Conservation (phyloP, 2,113 vertebrate genomes). For the Hydropotes inermis region DNA sequence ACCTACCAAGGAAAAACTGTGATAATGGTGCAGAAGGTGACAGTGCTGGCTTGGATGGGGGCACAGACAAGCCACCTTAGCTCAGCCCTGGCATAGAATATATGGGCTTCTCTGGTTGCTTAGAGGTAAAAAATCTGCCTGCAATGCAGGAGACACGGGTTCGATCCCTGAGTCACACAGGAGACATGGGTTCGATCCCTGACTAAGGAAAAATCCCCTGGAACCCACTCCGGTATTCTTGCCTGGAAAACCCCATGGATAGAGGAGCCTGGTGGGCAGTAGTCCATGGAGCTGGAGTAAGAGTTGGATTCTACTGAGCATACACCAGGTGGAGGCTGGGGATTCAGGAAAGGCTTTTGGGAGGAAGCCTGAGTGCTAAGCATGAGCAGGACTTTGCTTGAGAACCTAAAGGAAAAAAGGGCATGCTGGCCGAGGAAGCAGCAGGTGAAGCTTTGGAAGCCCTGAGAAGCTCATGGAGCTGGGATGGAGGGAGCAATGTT, state of each 20-base stretch:
- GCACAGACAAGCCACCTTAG: neutral
- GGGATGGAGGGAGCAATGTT: neutral
- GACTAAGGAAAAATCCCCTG: neutral
- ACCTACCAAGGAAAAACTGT: neutral
- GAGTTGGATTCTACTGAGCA: neutral
- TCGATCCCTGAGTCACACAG: too few relatives aligned
- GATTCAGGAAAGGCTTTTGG: neutral
- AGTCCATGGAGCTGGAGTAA: neutral
- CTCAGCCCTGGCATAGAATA: neutral
- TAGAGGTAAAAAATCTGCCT: neutral
- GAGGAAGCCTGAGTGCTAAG: neutral
- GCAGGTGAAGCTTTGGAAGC: slow-evolving; percentile 87
- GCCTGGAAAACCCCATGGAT: neutral
- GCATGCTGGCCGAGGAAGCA: fast-evolving
- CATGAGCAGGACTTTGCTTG: neutral
- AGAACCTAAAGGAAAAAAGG: neutral
- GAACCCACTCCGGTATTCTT: neutral
- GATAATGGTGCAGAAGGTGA: neutral
- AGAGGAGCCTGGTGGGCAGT: neutral
- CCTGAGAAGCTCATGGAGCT: slow-evolving; percentile 89
- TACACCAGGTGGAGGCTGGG: fast-evolving
- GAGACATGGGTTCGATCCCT: neutral
- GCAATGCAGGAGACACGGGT: neutral
- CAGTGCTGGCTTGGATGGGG: neutral
- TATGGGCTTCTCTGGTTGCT: neutral